phyloP scores from a whole-genome alignment of 1,140 invertebrate genomes.

The Trichomalopsis sarcophagae region DNA sequence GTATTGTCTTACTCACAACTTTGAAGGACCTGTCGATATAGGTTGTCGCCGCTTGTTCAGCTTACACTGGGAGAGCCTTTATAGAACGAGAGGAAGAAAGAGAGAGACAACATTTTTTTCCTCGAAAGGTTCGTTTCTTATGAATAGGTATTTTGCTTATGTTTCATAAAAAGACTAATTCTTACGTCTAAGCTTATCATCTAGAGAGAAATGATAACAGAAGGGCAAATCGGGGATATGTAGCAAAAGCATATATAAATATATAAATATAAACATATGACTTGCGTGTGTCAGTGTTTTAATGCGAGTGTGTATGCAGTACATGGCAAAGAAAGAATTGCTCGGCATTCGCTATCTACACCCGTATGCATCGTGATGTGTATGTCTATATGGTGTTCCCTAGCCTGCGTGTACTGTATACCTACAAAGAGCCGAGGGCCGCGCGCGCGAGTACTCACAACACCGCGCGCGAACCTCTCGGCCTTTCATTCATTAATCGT shows the following conservation, averaged over 20 bases:
- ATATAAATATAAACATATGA: conserved; percentile 6
- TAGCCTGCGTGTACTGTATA: conserved; percentile 15
- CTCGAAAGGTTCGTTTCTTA: conserved; percentile 45
- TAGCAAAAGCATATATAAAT: conserved; percentile 18
- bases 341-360: conserved; percentile 13
- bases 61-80: conserved; percentile 48
- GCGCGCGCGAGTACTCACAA: conserved; percentile 71
- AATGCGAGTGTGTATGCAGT: not conserved
- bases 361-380: not conserved
- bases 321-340: conserved; percentile 24
- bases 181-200: conserved; percentile 46
- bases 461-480: conserved; percentile 67
- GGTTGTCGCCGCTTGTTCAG: conserved; percentile 47
- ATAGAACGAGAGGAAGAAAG: conserved; percentile 54
- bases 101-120: conserved; percentile 49
- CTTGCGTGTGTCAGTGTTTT: not conserved
- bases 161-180: conserved; percentile 45
- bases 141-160: not conserved
- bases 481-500: conserved; percentile 16
- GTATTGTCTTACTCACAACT: conserved; percentile 53
- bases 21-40: conserved; percentile 49
- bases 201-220: conserved; percentile 38
- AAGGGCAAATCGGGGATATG: conserved; percentile 43
- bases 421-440: conserved; percentile 55
- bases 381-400: not conserved